Base-by-base conservation (phyloP, 2,797 vertebrate genomes). In the Apogon talboti region DNA sequence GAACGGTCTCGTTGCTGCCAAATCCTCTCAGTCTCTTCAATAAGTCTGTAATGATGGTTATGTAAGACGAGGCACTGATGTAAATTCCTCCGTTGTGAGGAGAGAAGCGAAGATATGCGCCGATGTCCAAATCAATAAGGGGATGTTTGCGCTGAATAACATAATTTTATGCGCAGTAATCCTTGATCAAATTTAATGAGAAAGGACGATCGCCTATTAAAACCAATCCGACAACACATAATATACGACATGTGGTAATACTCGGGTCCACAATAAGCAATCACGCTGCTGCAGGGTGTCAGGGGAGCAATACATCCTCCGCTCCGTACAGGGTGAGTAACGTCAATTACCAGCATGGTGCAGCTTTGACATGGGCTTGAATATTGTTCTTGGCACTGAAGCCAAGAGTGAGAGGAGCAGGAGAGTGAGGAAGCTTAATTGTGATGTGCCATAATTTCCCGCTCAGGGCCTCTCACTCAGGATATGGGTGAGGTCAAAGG, bases 331-430 rank as follows among this genome's bases (percentile, higher is more conserved):
- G 52, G 71, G 69, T 50, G 42, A 81, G 78, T 57, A 78, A 63
- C 28, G 72, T 85, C 79, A 87, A 80, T 90, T 85, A 82, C 83
- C 77, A 82, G 71, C 37, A 43, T 80, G 75, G 73, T 82, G 78
- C 76, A 74, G 77, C 83, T 68, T 61, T 77, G 76, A 87, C 87
- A 76, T 72, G 66, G 43, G 57, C 42, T 33, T 76, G 61, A 86
- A 86, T 91, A 85, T 92, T 93, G 78, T 90, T 90, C 79, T 91
- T 94, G 92, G 89, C 90, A 83, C 75, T 11, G 12, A 63, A 76
- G 68, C 54, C 66, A 66, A 61, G 56, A 71, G 49, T 60, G 62
- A 68, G 76, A 79, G 64, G 76, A 85, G 74, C 66, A 78, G 66
- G 65, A 77, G 54, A 75, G 74, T 77, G 59, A 78, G 71, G 73